Percentiles rank a stretch among this genome's conserved stretches.
These are phyloP conservation scores for Carposina sasakii DNA, from an alignment of 1,140 invertebrate genomes.

Conservation along the genomic window DNA sequence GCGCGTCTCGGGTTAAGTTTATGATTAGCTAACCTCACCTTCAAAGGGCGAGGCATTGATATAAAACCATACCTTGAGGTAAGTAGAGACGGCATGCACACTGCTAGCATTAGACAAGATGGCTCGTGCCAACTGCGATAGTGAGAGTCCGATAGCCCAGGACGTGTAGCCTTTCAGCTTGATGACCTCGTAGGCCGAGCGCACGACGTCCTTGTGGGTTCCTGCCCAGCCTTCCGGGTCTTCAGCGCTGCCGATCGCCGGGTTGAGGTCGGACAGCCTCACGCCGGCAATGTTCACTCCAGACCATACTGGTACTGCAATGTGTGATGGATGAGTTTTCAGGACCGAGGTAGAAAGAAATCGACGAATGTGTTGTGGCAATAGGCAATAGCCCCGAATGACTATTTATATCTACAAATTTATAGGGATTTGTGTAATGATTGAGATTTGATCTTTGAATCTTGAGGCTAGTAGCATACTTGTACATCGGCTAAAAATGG, in stretches of 20 bases:
- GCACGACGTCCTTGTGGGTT: slow-evolving; percentile 78
- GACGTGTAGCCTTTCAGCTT: slow-evolving; percentile 92
- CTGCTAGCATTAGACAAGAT: slow-evolving; percentile 85
- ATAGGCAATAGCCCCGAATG: too few relatives aligned
- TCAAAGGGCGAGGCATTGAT: too few relatives aligned
- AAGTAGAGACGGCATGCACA: slow-evolving; percentile 87
- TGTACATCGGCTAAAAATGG: too few relatives aligned
- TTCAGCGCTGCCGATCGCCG: slow-evolving; percentile 78
- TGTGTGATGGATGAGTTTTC: too few relatives aligned
- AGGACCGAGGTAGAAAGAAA: too few relatives aligned
- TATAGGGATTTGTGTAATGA: too few relatives aligned
- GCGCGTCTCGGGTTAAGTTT: too few relatives aligned
- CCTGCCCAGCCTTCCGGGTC: slow-evolving; percentile 87
- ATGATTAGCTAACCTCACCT: too few relatives aligned
- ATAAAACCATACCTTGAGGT: slow-evolving; percentile 82
- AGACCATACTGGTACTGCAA: slow-evolving; percentile 92
- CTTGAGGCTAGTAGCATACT: too few relatives aligned
- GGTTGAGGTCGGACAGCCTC: slow-evolving; percentile 83
- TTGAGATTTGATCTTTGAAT: too few relatives aligned
- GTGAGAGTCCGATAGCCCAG: slow-evolving; percentile 92
- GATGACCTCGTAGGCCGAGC: slow-evolving; percentile 92
- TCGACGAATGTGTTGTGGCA: too few relatives aligned
- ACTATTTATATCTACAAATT: too few relatives aligned
- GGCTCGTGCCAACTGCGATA: slow-evolving; percentile 80
- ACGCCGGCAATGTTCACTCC: slow-evolving; percentile 94